phyloP scores from a whole-genome alignment of 2,797 vertebrate genomes.

The Peromyscus melanophrys region DNA sequence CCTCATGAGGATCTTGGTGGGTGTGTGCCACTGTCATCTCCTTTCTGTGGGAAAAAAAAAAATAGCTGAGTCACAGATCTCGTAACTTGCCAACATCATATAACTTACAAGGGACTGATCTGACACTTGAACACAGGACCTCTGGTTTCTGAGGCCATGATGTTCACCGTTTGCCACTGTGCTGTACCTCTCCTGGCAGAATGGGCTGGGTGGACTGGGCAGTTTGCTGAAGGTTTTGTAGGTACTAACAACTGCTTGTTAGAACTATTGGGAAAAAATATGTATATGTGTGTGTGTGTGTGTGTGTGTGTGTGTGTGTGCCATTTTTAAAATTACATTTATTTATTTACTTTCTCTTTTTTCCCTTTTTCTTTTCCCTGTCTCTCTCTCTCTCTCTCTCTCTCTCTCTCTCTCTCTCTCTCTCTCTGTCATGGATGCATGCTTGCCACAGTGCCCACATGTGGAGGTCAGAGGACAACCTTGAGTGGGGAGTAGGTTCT shows the following conservation, averaged over 20 bases:
- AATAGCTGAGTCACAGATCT: background rate
- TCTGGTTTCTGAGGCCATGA: background rate
- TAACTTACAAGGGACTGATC: background rate
- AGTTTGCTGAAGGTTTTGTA: background rate
- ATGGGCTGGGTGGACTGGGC: background rate
- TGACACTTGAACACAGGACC: background rate
- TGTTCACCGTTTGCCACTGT: background rate
- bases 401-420: background rate
- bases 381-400: fast-evolving
- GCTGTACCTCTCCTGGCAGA: background rate
- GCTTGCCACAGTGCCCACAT: background rate
- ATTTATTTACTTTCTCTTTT: background rate
- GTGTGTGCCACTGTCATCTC: background rate
- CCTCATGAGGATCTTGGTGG: background rate
- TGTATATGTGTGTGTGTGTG: too few relatives aligned
- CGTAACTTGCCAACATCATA: background rate
- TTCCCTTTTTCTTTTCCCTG: too few relatives aligned
- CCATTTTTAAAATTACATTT: background rate
- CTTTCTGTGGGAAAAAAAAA: background rate
- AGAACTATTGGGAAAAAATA: background rate
- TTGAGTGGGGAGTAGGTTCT: background rate
- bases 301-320: background rate
- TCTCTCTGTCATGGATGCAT: too few relatives aligned
- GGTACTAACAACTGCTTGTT: background rate
- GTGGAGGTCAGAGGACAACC: background rate